A percentile compares a stretch with the other conserved stretches of the same genome.
Conservation (phyloP, 2,113 vertebrate genomes). For the Varanus salvator region DNA sequence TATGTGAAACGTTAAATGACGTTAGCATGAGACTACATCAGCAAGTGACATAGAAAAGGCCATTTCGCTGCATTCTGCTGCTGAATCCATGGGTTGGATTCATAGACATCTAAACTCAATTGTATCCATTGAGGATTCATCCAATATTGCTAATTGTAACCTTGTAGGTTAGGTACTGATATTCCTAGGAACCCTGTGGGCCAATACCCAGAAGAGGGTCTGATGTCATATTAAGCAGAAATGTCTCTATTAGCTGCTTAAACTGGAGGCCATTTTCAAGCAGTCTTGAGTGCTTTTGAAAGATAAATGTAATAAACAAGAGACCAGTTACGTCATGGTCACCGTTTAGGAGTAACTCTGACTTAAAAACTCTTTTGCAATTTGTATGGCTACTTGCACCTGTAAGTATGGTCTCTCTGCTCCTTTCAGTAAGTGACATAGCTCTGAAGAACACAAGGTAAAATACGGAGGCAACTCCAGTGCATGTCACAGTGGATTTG, state of each 20-base stretch:
- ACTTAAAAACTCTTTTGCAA: background rate
- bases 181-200: background rate
- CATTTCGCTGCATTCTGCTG: too few relatives aligned
- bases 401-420: background rate
- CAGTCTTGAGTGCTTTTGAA: background rate
- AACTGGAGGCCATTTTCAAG: background rate
- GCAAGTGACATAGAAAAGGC: too few relatives aligned
- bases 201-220: background rate
- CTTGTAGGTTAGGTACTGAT: background rate
- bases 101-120: too few relatives aligned
- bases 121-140: too few relatives aligned
- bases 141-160: background rate
- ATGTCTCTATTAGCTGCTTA: background rate
- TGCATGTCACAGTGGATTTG: background rate
- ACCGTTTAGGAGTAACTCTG: background rate
- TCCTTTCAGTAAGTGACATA: background rate
- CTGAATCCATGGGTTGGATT: too few relatives aligned
- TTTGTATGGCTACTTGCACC: background rate
- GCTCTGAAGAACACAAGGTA: background rate
- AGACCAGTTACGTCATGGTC: background rate
- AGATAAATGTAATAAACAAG: background rate
- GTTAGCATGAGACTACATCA: too few relatives aligned
- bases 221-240: background rate
- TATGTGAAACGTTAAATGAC: too few relatives aligned
- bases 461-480: background rate